A percentile compares a stretch with the other conserved stretches of the same genome.
Evolutionary conservation across 2,113 vertebrate genomes (phyloP).

Genomic region (Anser cygnoides): DNA sequence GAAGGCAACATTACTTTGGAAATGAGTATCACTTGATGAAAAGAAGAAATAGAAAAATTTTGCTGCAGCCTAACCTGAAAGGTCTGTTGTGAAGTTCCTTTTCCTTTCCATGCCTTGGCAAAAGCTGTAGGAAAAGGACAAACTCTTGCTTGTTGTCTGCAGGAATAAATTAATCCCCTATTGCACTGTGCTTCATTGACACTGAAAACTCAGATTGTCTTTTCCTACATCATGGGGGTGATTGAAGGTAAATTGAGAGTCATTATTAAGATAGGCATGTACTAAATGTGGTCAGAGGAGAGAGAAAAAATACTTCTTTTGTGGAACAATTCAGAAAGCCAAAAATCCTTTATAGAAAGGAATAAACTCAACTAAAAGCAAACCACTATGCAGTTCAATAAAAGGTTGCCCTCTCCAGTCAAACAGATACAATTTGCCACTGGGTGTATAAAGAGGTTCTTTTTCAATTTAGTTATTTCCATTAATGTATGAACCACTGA

Average conservation of each 20-base stretch:
- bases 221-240: not conserved
- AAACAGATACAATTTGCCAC: conserved; percentile 72
- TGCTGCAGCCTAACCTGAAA: not conserved
- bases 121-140: not conserved
- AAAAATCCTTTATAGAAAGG: conserved; percentile 27
- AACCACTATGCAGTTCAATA: conserved; percentile 61
- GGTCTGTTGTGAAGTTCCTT: not conserved
- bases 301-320: not conserved
- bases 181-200: not conserved
- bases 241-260: conserved; percentile 16
- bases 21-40: not conserved
- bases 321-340: not conserved
- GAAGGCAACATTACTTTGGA: not conserved
- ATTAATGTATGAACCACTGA: conserved; percentile 73
- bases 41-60: not conserved
- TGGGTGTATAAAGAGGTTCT: conserved; percentile 67
- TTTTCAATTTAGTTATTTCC: conserved; percentile 75
- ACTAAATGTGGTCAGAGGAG: not conserved
- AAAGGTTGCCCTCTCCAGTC: conserved; percentile 70
- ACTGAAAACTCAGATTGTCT: not conserved
- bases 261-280: not conserved
- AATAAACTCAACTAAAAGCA: conserved; percentile 57
- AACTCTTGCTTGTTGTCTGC: not conserved
- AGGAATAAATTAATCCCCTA: not conserved
- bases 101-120: not conserved